These are phyloP conservation scores for Erynnis tages DNA, from an alignment of 2,888 invertebrate genomes.

Conservation along the genomic window DNA sequence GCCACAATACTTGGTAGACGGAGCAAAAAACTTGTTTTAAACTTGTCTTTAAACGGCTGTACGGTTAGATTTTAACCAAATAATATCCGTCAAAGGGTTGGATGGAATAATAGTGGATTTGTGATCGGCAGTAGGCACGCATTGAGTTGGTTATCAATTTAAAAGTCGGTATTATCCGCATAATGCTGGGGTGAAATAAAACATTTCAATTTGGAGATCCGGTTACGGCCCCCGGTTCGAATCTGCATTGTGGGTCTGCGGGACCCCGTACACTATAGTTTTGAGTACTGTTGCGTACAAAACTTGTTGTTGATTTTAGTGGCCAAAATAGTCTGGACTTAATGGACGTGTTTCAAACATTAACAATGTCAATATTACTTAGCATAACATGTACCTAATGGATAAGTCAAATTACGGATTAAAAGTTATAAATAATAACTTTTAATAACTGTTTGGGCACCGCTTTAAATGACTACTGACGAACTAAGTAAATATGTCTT, in stretches of 20 bases:
- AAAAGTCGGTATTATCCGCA: constrained; percentile 73
- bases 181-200: constrained; percentile 72
- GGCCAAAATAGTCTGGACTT: background rate
- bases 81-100: constrained; percentile 56
- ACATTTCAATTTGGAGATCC: constrained; percentile 81
- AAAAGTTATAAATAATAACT: too few species aligned
- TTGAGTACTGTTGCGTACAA: constrained; percentile 51
- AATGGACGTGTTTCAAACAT: too few species aligned
- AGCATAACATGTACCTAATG: too few species aligned
- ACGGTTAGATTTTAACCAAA: constrained; percentile 77
- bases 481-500: too few species aligned
- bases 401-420: too few species aligned
- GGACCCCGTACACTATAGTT: constrained; percentile 74
- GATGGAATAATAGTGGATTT: constrained; percentile 50
- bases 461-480: too few species aligned
- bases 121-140: constrained; percentile 61
- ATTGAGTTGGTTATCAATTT: constrained; percentile 77
- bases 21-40: constrained; percentile 27
- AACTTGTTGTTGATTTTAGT: background rate
- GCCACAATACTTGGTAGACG: constrained; percentile 38
- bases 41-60: constrained; percentile 53
- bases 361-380: too few species aligned
- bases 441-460: too few species aligned
- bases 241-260: constrained; percentile 76
- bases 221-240: constrained; percentile 74